phyloP scores from a whole-genome alignment of 2,888 invertebrate genomes.

The Drosophila diplacantha region DNA sequence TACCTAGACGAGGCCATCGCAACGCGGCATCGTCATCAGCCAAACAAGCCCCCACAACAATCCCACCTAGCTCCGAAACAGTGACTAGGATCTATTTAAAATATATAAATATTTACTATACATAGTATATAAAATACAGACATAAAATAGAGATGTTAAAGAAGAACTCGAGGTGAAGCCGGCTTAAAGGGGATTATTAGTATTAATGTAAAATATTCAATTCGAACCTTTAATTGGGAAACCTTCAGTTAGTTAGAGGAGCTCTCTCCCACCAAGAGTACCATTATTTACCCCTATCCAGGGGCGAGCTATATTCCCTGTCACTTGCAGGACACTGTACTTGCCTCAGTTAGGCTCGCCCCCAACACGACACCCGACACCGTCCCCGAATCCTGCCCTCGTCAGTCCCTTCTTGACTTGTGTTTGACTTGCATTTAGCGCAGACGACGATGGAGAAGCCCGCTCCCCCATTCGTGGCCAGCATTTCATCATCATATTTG shows the following conservation, averaged over 20 bases:
- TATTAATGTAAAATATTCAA: background rate
- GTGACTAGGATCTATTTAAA: background rate
- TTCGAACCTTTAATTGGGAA: background rate
- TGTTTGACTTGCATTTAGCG: conserved; percentile 70
- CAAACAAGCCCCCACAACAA: conserved; percentile 4
- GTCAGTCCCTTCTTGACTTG: conserved; percentile 45
- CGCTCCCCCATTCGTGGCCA: background rate
- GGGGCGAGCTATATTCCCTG: background rate
- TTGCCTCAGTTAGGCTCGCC: background rate
- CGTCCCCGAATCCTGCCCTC: background rate
- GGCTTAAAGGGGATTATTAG: background rate
- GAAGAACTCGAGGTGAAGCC: background rate
- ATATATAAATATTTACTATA: background rate
- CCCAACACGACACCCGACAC: background rate
- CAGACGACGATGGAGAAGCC: conserved; percentile 42
- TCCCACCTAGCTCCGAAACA: background rate
- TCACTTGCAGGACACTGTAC: conserved; percentile 14
- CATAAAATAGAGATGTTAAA: background rate
- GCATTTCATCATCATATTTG: conserved; percentile 56
- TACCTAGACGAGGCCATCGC: conserved; percentile 54
- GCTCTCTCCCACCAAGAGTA: no score
- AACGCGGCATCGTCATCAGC: background rate
- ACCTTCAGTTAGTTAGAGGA: no score
- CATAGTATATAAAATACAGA: background rate
- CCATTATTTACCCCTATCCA: background rate